Percentiles rank a stretch among this genome's conserved stretches.
Conservation (phyloP, 2,888 invertebrate genomes). For the Drosophila acutilabella region DNA sequence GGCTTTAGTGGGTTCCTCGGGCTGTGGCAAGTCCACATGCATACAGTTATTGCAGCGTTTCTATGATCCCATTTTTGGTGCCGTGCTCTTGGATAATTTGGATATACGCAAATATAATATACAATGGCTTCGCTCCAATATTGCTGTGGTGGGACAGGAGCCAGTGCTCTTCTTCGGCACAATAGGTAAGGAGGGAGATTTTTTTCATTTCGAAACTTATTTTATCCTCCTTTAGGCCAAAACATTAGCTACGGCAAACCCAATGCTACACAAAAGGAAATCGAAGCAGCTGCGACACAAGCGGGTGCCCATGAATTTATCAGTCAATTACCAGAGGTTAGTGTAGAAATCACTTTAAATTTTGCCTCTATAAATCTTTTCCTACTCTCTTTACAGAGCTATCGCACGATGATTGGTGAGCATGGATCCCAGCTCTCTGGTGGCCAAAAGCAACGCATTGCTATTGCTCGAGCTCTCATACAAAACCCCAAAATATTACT, state of each 20-base stretch:
- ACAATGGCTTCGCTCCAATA: conserved; percentile 90
- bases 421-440: conserved; percentile 92
- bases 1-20: conserved; percentile 90
- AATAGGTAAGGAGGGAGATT: conserved; percentile 85
- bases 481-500: conserved; percentile 91
- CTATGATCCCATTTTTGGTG: conserved; percentile 88
- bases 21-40: conserved; percentile 93
- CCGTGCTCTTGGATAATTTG: conserved; percentile 87
- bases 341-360: conserved; percentile 57
- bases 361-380: neutral
- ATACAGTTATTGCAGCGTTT: conserved; percentile 91
- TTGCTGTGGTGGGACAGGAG: conserved; percentile 95
- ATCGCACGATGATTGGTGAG: conserved; percentile 92
- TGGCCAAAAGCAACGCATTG: conserved; percentile 94
- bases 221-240: conserved; percentile 80
- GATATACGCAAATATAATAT: conserved; percentile 90
- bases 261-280: conserved; percentile 88
- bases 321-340: conserved; percentile 89
- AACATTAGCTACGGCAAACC: conserved; percentile 91
- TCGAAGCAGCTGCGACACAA: conserved; percentile 89
- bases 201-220: too few relatives aligned
- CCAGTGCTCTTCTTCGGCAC: conserved; percentile 93
- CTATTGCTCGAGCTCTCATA: conserved; percentile 93
- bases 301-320: conserved; percentile 93
- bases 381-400: conserved; percentile 86